Conservation (phyloP, 1,140 invertebrate genomes). For the Araneus ventricosus region DNA sequence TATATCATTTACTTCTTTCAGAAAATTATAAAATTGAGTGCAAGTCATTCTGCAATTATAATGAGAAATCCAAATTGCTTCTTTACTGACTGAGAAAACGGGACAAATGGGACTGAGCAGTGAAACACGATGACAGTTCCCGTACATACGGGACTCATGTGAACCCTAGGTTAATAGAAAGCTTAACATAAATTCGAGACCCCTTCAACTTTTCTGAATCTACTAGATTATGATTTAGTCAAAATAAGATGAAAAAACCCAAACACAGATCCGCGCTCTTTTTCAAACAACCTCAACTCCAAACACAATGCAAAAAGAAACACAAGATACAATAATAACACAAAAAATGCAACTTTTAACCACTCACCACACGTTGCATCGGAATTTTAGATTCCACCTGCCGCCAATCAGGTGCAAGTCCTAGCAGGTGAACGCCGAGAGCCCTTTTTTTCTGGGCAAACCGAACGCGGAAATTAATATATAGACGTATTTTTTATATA, state of each 20-base stretch:
- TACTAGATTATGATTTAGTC: background rate
- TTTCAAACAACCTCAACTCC: background rate
- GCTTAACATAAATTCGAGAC: too few species aligned
- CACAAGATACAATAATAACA: background rate
- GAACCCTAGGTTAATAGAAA: too few species aligned
- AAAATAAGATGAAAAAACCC: background rate
- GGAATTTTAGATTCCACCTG: conserved; percentile 37
- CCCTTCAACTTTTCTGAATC: too few species aligned
- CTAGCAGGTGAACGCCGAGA: background rate
- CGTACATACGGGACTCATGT: too few species aligned
- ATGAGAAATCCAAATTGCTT: too few species aligned
- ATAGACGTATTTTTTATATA: conserved; percentile 41
- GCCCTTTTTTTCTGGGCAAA: background rate
- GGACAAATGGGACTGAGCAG: too few species aligned
- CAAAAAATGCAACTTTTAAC: background rate
- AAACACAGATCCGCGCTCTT: background rate
- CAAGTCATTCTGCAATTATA: too few species aligned
- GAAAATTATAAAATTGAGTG: too few species aligned
- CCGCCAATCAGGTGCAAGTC: conserved; percentile 23
- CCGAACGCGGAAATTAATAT: conserved; percentile 53
- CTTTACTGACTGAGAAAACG: too few species aligned
- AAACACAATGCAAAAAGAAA: background rate
- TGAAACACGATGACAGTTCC: too few species aligned
- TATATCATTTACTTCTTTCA: too few species aligned
- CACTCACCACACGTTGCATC: conserved; percentile 19